Conservation (phyloP, 2,113 vertebrate species). For the Cavia aperea region DNA sequence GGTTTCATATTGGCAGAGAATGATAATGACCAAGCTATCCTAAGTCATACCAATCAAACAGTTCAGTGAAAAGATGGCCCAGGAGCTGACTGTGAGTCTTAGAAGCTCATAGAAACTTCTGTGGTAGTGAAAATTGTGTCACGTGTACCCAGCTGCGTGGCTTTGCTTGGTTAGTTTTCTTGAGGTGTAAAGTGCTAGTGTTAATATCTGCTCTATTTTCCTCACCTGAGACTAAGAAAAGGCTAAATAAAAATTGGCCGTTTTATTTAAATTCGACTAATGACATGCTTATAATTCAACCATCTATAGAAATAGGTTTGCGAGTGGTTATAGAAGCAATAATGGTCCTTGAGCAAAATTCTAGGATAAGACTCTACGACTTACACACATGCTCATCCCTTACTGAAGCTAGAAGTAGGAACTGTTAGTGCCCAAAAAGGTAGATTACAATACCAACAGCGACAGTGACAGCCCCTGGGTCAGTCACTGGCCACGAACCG, state of each 20-base stretch:
- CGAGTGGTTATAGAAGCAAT: not conserved
- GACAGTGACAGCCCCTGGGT: not conserved
- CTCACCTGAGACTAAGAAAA: not conserved
- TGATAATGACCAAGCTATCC: not conserved
- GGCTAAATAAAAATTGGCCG: not conserved
- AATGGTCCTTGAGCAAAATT: not conserved
- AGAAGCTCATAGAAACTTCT: not conserved
- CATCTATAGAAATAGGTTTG: not conserved
- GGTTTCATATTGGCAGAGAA: not conserved
- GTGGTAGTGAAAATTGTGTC: not conserved
- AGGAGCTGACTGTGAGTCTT: not conserved
- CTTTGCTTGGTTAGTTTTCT: not conserved
- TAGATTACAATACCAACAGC: not conserved
- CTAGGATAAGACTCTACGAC: not conserved
- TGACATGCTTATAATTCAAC: not conserved
- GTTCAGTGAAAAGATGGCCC: not conserved
- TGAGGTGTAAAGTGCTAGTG: not conserved
- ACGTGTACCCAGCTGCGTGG: not conserved
- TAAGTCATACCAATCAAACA: not conserved
- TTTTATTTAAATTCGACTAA: constrained; percentile 13
- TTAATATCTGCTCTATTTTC: not conserved
- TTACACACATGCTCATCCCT: not conserved
- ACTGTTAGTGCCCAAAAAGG: not conserved
- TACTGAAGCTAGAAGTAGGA: not conserved
- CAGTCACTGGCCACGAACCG: not conserved